A percentile compares a stretch with the other conserved stretches of the same genome.
Conservation (phyloP, 2,888 invertebrate genomes). For the Pyrocoelia pectoralis region DNA sequence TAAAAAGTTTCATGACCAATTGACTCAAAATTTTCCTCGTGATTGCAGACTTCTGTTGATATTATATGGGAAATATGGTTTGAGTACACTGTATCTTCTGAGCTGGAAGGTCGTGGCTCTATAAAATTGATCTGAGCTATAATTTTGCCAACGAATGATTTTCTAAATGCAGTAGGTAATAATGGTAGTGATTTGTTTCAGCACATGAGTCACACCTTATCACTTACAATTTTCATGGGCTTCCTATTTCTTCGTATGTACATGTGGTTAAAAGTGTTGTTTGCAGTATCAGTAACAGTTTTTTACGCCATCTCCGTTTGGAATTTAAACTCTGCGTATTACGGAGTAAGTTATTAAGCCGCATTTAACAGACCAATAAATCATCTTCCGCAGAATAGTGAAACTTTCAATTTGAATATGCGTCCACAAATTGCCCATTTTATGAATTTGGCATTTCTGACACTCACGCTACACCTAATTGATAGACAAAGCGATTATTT, state of each 20-base stretch:
- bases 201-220: constrained; percentile 80
- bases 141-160: too few species aligned
- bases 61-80: too few species aligned
- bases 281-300: constrained; percentile 70
- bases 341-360: constrained; percentile 52
- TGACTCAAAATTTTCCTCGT: too few species aligned
- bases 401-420: constrained; percentile 75
- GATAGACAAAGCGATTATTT: constrained; percentile 91
- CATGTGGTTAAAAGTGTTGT: constrained; percentile 79
- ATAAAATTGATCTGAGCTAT: too few species aligned
- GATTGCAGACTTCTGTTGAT: too few species aligned
- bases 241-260: constrained; percentile 88
- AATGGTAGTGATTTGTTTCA: constrained; percentile 53
- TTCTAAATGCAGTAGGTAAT: too few species aligned
- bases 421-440: constrained; percentile 76
- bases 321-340: constrained; percentile 64
- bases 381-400: constrained; percentile 61
- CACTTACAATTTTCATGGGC: constrained; percentile 71
- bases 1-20: too few species aligned
- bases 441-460: constrained; percentile 75
- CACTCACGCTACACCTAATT: constrained; percentile 81
- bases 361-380: neutral
- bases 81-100: too few species aligned
- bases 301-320: constrained; percentile 77
- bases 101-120: too few species aligned